Evolutionary conservation across 2,888 invertebrate genomes (phyloP).

Genomic region (Mongoloraphidia duomilia): DNA sequence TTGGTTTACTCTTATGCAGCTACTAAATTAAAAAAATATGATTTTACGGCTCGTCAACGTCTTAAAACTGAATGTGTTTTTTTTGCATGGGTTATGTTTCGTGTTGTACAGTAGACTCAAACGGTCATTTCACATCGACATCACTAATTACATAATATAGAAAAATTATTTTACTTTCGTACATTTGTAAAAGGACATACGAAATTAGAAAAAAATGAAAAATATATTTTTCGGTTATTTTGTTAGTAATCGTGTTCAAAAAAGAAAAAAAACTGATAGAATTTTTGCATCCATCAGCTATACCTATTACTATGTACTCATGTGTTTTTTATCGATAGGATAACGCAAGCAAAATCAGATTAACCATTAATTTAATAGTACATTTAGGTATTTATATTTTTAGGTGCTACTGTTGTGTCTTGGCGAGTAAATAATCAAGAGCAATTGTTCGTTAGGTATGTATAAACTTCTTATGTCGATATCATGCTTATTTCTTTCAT

Average conservation of each 20-base stretch:
- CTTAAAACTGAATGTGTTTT: conserved; percentile 1
- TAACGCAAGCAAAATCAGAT: no score
- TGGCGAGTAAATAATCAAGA: conserved; percentile 95
- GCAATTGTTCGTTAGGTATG: conserved; percentile 90
- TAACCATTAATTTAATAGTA: conserved; percentile 2
- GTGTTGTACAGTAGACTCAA: no score
- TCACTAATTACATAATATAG: no score
- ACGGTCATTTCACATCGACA: no score
- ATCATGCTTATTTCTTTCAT: no score
- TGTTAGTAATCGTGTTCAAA: no score
- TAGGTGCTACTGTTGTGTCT: conserved; percentile 91
- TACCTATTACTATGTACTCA: no score
- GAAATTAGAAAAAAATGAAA: no score
- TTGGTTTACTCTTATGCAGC: neutral
- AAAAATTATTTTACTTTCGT: neutral
- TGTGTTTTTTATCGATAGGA: neutral
- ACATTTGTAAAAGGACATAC: no score
- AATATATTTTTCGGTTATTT: no score
- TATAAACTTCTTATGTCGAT: conserved; percentile 9
- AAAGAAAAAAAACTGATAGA: no score
- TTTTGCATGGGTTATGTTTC: conserved; percentile 7
- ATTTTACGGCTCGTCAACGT: neutral
- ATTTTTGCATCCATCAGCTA: no score
- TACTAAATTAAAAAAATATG: neutral
- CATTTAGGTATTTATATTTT: conserved; percentile 25